Evolutionary conservation across 2,888 invertebrate species (phyloP).

Genomic region (Tubiluchus corallicola): DNA sequence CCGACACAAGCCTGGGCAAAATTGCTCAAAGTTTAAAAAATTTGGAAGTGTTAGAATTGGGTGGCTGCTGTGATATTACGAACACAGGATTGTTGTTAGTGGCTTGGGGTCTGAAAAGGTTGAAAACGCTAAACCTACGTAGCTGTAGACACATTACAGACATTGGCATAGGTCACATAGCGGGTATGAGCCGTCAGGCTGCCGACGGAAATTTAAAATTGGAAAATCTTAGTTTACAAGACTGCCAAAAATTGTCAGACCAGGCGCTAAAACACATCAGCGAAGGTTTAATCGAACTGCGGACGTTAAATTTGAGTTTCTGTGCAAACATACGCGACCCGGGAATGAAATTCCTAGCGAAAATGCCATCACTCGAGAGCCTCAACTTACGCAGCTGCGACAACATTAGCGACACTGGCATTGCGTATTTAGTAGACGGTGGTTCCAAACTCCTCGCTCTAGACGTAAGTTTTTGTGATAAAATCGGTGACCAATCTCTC

Average conservation of each 20-base stretch:
- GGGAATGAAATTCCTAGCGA: constrained; percentile 67
- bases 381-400: constrained; percentile 71
- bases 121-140: constrained; percentile 63
- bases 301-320: constrained; percentile 76
- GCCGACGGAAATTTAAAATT: constrained; percentile 40
- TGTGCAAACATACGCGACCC: constrained; percentile 86
- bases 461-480: constrained; percentile 88
- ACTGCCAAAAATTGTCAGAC: constrained; percentile 82
- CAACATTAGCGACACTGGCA: constrained; percentile 75
- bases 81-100: constrained; percentile 67
- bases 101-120: constrained; percentile 65
- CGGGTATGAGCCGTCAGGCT: constrained; percentile 32
- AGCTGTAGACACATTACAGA: constrained; percentile 86
- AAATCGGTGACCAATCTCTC: constrained; percentile 74
- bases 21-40: constrained; percentile 66
- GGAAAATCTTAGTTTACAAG: constrained; percentile 71
- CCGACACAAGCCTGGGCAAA: constrained; percentile 65
- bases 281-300: constrained; percentile 53
- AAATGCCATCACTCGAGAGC: constrained; percentile 57
- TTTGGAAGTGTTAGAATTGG: constrained; percentile 66
- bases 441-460: constrained; percentile 53
- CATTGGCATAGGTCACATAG: constrained; percentile 66
- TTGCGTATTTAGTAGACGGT: constrained; percentile 76
- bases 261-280: constrained; percentile 70
- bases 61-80: constrained; percentile 77